Evolutionary conservation across 2,888 invertebrate species (phyloP), one percentile per base, ranked within the genome.

Genomic region (Oscheius sp.): DNA sequence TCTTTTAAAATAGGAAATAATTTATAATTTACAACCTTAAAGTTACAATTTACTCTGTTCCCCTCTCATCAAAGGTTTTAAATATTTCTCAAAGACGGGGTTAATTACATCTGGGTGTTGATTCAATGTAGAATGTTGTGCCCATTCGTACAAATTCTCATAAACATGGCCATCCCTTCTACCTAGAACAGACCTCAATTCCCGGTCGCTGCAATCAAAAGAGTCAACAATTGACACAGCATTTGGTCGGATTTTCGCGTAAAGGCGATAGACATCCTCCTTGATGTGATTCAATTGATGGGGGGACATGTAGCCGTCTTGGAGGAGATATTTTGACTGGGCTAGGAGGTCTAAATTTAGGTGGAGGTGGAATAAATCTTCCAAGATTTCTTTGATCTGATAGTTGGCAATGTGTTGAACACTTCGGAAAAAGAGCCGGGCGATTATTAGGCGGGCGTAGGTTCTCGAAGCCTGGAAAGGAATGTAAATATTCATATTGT

Each of bases 201-300:
- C 85, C 12, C 86, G 78, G 78, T 90, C 90, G 7, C 86, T 85
- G 75, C 89, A 87, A 88, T 96, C 96, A 88, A 96, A 97, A 9
- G 94, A 92, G 90, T 97, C 97, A 0, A 96, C 95, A 35, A 97
- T 91, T 0, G 93, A 93, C 0, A 97, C 93, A 0, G 95, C 95
- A 89, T 96, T 93, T 1, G 94, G 94, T 56, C 96, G 92, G 53
- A 97, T 75, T 59, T 74, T 76, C 13, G 56, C 75, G 72, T 77
- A 71, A 0, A 70, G 35, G n/a, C 74, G 68, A 61, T 79, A 81
- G 46, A 79, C 58, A n/a, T 52, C 58, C 18, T 77, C 68, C 53
- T 76, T 73, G 46, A 81, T 52, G n/a, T 46, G 27, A 0, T 61
- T 52, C 12, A 81, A 53, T 52, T 79, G 73, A 2, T 56, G 56